Evolutionary conservation across 1,140 invertebrate species (phyloP), one percentile per base, ranked within the genome.

Genomic region (Drosophila repleta): DNA sequence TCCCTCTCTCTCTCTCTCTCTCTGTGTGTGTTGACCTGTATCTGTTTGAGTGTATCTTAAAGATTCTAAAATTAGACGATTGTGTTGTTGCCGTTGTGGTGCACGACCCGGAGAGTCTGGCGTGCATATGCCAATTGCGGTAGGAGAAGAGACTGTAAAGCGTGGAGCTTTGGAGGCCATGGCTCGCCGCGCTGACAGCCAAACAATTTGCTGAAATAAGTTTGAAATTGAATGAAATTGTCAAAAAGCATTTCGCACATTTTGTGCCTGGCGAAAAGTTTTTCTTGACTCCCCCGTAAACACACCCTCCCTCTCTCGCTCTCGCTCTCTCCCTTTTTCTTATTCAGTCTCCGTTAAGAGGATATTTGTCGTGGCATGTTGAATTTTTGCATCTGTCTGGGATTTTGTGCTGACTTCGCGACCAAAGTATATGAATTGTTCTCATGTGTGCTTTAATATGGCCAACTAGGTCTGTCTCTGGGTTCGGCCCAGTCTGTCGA

Each of bases 211-310:
- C 72, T 89, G 79, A 83, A 88, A 88, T 88, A 88, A 88, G 83
- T 88, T 88, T 78, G 84, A 79, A 87, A 88, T 88, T 88, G 83
- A 88, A 88, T 88, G 83, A 89, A 88, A 88, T 88, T 88, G 83
- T 88, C 83, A 88, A 88, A 57, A 88, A 88, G 76, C 83, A 88
- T 88, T 88, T 88, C 79, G 83, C 83, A 88, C 84, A 88, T 88
- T 88, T 76, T 68, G 46, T 67, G 61, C 55, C 64, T 43, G 61
- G 48, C 53, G 46, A 70, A 77, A 75, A 64, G 70, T 68, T 64
- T 62, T 74, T 17, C 46, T 11, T 46, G 11, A 4, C 17, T 13
- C 15, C 0, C 10, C 6, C 6, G 1, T n/a, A 13, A 13, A 4
- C 49, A n/a, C 0, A 21, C 37, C 0, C 17, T 18, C 39, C 26